Evolutionary conservation across 1,140 invertebrate species (phyloP), one percentile per base, ranked within the genome.

Genomic region (Melitaea cinxia): DNA sequence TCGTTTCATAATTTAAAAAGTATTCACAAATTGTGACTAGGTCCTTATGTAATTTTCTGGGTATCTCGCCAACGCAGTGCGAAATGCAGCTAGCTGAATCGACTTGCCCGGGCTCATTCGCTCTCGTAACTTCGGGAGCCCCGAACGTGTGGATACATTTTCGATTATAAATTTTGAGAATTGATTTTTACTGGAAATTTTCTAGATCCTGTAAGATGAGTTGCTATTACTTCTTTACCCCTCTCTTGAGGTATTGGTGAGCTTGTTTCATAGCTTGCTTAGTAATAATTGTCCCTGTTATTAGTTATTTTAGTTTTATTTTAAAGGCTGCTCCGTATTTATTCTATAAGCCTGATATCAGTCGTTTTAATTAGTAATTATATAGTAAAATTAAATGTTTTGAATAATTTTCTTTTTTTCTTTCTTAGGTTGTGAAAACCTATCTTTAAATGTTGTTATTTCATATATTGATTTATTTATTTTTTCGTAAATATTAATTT

Each of bases 11-110:
- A 17, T 14, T 42, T 14, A 42, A 42, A 17, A 42, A 17, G 3
- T 4, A 19, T 7, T 9, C 14, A 0, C 37, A 6, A 19, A 9
- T 42, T 42, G 14, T 42, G 37, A 1, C 15, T 17, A 10, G 30
- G 1, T 42, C 5, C 14, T 42, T 42, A 42, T 42, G 10, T 17
- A 42, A 42, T 19, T 17, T 19, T 42, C 37, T 1, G 15, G 37
- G 15, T 17, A 21, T n/a, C 4, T 42, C 14, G 54, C 21, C 33
- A 4, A 12, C 23, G 10, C 23, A n/a, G 12, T 5, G 37, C 1
- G 14, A 17, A n/a, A 19, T 50, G 45, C 17, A 37, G 57, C 47
- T 60, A 37, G 57, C 47, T 60, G 57, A 45, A 39, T 60, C 30
- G 57, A 60, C 57, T 35, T 10, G 19, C 57, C 57, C 57, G 21